phyloP scores from a whole-genome alignment of 2,113 vertebrate genomes.

The Prolemur simus region DNA sequence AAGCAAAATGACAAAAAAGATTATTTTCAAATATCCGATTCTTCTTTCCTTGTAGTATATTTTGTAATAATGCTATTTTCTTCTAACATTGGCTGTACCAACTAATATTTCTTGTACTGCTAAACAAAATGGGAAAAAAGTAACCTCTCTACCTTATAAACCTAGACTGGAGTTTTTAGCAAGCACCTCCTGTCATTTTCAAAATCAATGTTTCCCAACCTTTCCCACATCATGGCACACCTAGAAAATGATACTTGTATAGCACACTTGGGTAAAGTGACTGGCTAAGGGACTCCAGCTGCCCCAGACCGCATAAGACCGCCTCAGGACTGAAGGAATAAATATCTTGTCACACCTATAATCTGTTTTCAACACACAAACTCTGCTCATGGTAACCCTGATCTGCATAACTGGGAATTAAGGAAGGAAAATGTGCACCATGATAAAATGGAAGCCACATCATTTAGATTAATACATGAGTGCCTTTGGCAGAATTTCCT shows the following conservation, averaged over 20 bases:
- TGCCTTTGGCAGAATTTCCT: conserved; percentile 34
- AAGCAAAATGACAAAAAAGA: conserved; percentile 48
- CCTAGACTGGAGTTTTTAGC: background rate
- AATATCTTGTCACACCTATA: background rate
- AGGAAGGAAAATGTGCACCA: background rate
- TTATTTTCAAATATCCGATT: conserved; percentile 52
- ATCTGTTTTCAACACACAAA: background rate
- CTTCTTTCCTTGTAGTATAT: background rate
- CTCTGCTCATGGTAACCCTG: background rate
- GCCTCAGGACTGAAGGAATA: background rate
- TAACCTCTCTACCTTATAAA: background rate
- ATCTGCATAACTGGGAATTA: background rate
- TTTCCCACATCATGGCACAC: background rate
- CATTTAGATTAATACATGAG: background rate
- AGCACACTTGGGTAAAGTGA: background rate
- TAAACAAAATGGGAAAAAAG: background rate
- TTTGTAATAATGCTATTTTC: conserved; percentile 26
- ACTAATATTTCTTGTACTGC: conserved; percentile 24
- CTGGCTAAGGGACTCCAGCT: background rate
- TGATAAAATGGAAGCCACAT: conserved; percentile 10
- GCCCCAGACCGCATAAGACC: background rate
- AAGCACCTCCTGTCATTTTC: background rate
- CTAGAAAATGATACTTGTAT: conserved; percentile 16
- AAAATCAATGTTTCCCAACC: background rate
- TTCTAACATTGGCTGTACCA: background rate